A percentile compares a stretch with the other conserved stretches of the same genome.
phyloP scores from a whole-genome alignment of 2,888 invertebrate genomes.

The Hylaea fasciaria region DNA sequence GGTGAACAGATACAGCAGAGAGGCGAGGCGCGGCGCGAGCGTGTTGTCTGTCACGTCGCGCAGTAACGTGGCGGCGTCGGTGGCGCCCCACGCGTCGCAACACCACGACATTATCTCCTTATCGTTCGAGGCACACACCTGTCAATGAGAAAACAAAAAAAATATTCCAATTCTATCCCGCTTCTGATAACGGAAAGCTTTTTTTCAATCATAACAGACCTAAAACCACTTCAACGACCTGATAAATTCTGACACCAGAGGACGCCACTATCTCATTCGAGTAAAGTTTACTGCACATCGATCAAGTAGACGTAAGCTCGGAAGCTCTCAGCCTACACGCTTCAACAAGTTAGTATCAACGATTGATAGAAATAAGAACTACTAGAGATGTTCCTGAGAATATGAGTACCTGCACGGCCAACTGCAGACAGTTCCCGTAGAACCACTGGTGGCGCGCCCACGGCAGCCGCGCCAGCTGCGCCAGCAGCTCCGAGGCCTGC shows the following conservation, averaged over 20 bases:
- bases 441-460: constrained; percentile 69
- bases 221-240: too few species aligned
- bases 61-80: constrained; percentile 48
- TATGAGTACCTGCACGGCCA: constrained; percentile 56
- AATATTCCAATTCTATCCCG: neutral
- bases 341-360: too few species aligned
- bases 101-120: constrained; percentile 61
- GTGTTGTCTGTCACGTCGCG: constrained; percentile 40
- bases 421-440: constrained; percentile 48
- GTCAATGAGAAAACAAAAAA: neutral
- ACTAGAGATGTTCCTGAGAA: too few species aligned
- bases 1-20: constrained; percentile 62
- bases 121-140: constrained; percentile 46
- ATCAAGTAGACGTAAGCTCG: too few species aligned
- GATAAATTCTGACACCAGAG: too few species aligned
- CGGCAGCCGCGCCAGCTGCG: constrained; percentile 54
- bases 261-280: too few species aligned
- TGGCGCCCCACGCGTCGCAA: constrained; percentile 43
- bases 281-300: too few species aligned
- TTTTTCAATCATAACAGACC: too few species aligned
- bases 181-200: neutral
- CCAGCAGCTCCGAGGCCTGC: constrained; percentile 55
- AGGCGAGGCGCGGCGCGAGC: constrained; percentile 53
- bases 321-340: too few species aligned
- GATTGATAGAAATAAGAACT: too few species aligned